Base-by-base conservation (phyloP, 64 coral and sea anemone species). In the Pocillopora verrucosa region DNA sequence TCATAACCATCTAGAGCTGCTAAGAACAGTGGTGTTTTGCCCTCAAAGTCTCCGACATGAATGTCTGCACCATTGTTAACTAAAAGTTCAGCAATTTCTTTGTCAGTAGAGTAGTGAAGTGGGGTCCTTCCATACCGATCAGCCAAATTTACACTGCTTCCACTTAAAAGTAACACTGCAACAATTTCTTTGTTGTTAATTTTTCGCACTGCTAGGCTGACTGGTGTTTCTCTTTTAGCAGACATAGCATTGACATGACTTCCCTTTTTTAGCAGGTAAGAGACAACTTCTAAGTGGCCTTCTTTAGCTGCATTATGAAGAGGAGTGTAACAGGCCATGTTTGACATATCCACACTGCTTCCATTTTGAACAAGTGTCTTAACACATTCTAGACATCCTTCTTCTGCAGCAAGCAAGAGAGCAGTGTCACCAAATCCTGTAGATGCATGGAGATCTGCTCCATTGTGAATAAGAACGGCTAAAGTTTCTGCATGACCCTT, bases 11-110 rank as follows among this genome's bases (percentile, higher is more conserved):
- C 76, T 10, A 64, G 45, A 59, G 89, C 82, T 65, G 88, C 93
- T 2, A 89, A 59, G 67, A 90, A 90, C 37, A 94, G 84, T 7
- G 93, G 88, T 3, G 93, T 94, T n/a, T 88, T 80, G 0, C 89
- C 89, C 56, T 74, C 34, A 79, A 70, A 73, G 57, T 86, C 86
- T 16, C 37, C 10, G 24, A 61, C 60, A 65, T 94, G 63, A 24
- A 82, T 10, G 30, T 90, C 74, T 38, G 60, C 82, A 45, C 80
- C 59, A 12, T 87, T 77, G 17, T 80, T 60, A 88, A 89, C 61
- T 10, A 94, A 75, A 41, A 89, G 30, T 58, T 89, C 80, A 20
- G 61, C 92, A 78, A 89, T 75, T 13, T 86, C 80, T 60, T 76
- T 34, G 37, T 89, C 78, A 4, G 64, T 72, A 26, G 72, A 58